These are phyloP conservation scores for Ceramica pisi DNA, from an alignment of 2,888 invertebrate genomes.

Conservation along the genomic window DNA sequence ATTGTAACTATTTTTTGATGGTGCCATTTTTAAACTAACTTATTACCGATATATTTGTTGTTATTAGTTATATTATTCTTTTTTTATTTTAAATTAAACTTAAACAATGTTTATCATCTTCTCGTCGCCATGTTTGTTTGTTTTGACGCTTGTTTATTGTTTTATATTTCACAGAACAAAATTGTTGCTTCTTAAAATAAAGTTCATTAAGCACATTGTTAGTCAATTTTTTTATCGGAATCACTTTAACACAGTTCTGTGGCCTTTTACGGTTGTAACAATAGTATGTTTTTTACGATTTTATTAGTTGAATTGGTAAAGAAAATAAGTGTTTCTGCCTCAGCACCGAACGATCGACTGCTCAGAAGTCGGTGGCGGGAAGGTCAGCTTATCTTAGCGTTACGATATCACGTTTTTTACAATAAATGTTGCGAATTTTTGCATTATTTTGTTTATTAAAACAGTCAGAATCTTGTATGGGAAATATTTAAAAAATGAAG, in stretches of 20 bases:
- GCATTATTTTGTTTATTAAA: conserved; percentile 1
- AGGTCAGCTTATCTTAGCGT: conserved; percentile 54
- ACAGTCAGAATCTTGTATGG: neutral
- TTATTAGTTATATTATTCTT: neutral
- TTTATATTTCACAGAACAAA: neutral
- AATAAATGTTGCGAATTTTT: conserved; percentile 18
- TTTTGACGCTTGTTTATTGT: neutral
- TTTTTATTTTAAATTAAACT: neutral
- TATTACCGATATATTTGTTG: neutral
- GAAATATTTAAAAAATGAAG: neutral
- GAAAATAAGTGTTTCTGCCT: conserved; percentile 30
- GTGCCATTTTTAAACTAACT: conserved; percentile 38
- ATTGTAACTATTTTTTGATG: conserved; percentile 26
- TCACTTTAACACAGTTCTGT: conserved; percentile 34
- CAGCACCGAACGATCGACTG: conserved; percentile 37
- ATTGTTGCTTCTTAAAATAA: neutral
- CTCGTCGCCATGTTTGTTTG: conserved; percentile 30
- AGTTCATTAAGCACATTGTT: neutral
- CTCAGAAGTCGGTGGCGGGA: conserved; percentile 20
- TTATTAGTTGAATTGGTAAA: conserved; percentile 11
- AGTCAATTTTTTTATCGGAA: conserved; percentile 15
- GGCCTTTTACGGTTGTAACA: conserved; percentile 23
- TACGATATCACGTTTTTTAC: conserved; percentile 33
- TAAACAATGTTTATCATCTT: conserved; percentile 6
- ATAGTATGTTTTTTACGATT: conserved; percentile 12